These are phyloP conservation scores for Hypercompe scribonia DNA, from an alignment of 2,888 invertebrate species.

Conservation along the genomic window DNA sequence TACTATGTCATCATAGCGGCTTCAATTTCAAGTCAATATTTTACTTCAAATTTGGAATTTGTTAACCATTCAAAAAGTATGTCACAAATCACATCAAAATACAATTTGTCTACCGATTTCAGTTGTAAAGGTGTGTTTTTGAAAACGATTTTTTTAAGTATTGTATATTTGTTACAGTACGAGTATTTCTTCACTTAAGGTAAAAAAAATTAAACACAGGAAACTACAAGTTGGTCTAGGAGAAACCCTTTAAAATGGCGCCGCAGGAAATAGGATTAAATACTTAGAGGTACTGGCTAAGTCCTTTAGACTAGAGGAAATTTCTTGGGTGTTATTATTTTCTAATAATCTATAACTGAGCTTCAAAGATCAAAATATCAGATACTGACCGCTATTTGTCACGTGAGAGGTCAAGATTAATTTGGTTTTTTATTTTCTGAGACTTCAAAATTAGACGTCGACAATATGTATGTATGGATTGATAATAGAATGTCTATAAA, in stretches of 20 bases:
- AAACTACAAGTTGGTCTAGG: neutral
- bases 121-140: neutral
- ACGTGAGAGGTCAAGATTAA: too few species aligned
- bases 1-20: neutral
- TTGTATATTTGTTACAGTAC: neutral
- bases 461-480: neutral
- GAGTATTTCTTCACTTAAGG: neutral
- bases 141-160: neutral
- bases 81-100: neutral
- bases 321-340: neutral
- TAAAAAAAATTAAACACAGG: neutral
- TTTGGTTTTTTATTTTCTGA: too few species aligned
- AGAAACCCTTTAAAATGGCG: neutral
- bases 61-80: neutral
- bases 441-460: neutral
- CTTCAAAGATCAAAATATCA: neutral
- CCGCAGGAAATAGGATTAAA: constrained; percentile 6
- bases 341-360: neutral
- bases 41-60: neutral
- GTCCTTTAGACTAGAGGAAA: neutral
- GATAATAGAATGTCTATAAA: neutral
- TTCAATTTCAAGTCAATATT: neutral
- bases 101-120: too few species aligned
- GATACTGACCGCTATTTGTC: neutral
- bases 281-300: neutral